A percentile compares a stretch with the other conserved stretches of the same genome.
Conservation (phyloP, 1,140 invertebrate species). For the Panagrolaimus sp. region DNA sequence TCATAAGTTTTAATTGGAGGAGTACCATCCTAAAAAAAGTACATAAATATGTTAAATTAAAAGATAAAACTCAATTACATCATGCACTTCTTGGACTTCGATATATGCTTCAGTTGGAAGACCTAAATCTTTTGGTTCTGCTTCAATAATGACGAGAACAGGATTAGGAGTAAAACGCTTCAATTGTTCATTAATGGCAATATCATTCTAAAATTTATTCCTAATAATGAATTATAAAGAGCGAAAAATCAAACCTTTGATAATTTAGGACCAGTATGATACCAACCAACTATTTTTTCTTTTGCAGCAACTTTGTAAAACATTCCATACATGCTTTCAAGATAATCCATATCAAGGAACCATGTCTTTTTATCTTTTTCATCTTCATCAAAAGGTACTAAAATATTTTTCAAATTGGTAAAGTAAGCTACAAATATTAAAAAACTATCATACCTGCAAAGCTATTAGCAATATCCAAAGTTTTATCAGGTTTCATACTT, state of each 20-base stretch:
- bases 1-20: constrained; percentile 99
- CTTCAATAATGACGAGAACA: constrained; percentile 96
- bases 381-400: constrained; percentile 99
- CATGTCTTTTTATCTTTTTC: constrained; percentile 97
- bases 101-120: constrained; percentile 97
- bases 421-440: background rate
- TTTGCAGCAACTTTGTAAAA: constrained; percentile 89
- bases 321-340: constrained; percentile 99
- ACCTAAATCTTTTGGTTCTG: constrained; percentile 92
- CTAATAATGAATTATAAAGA: constrained; percentile 22
- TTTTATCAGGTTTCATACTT: constrained; percentile 85
- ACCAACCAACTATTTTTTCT: constrained; percentile 98
- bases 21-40: constrained; percentile 76
- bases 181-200: constrained; percentile 93
- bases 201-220: constrained; percentile 82
- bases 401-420: constrained; percentile 41
- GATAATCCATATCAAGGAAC: constrained; percentile 98
- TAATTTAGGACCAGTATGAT: constrained; percentile 96
- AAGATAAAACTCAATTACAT: constrained; percentile 66
- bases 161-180: constrained; percentile 91
- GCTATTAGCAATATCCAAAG: constrained; percentile 96
- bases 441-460: constrained; percentile 78
- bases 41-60: constrained; percentile 4
- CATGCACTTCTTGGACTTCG: constrained; percentile 96
- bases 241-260: constrained; percentile 43